Evolutionary conservation across 2,888 invertebrate genomes (phyloP), one percentile per base, ranked within the genome.

Genomic region (Antitype chi): DNA sequence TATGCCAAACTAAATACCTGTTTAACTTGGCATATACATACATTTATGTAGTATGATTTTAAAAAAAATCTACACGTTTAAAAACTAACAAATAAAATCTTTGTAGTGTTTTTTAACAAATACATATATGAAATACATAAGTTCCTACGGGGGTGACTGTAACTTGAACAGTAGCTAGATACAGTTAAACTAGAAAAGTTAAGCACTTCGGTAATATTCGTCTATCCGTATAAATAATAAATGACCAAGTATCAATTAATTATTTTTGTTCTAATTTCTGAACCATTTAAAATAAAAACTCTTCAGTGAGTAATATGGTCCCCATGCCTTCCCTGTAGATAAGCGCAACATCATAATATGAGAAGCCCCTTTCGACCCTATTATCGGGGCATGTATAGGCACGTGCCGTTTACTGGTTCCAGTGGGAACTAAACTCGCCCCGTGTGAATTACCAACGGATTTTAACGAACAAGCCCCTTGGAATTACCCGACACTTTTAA

Each of bases 381-480:
- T 23, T 57, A 62, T 43, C 17, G 43, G 13, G 17, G 2, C 15
- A n/a, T 55, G 20, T 15, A 53, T 7, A 7, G 25, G 38, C 80
- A 38, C 72, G 53, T 72, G 81, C 11, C 25, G 1, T n/a, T 20
- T 53, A 32, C 43, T 59, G 5, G 47, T 76, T 70, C 60, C 76
- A 47, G 43, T 78, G 78, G 64, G 76, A 82, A 82, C 55, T 43
- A 49, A 57, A 53, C 13, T 25, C n/a, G 38, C 25, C 52, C 43
- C 64, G 72, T 85, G 78, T 71, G 80, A 85, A 78, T 23, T 47
- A 25, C 11, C 53, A 82, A 85, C 67, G 66, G 75, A 53, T 52
- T 78, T 73, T 25, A 67, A 55, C 53, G 38, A 66, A 38, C 59
- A 17, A 43, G 3, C 8, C 1, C 5, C 5, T 17, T 28, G 6